Base-by-base conservation (phyloP, 92 coral and sea anemone species). In the Zoanthus gigantus region DNA sequence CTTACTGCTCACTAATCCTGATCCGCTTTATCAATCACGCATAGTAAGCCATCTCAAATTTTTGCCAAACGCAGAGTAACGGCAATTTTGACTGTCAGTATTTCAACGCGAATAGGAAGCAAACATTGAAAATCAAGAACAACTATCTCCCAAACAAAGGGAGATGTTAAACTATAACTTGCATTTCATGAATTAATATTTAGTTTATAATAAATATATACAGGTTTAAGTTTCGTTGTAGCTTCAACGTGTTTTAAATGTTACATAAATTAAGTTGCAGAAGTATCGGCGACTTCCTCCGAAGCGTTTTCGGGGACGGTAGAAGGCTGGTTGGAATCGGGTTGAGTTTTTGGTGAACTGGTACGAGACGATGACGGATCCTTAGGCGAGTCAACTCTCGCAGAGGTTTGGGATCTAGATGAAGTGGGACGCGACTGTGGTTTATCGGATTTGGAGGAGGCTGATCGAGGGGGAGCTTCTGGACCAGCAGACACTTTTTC, bases 321-420 rank as follows among this genome's bases (percentile, higher is more conserved):
- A 74, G 93, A 87, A 56, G 98, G 92, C 79, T 85, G 92, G 76
- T 91, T 90, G 63, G 96, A 93, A 47, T 89, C 93, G 65, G 98
- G 92, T 42, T 96, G 98, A 89, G 98, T 89, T 83, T 91, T 94
- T 1, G 94, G 89, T 78, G 91, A 86, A 47, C 90, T 84, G 18
- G 94, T 10, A 28, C 89, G 86, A 46, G 93, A 83, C 14, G 94
- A 87, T 17, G 94, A 86, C 42, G 83, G 75, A 29, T 89, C 75
- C 81, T 80, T 90, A 2, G 92, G 83, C 15, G 97, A 94, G 13
- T 89, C 90, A 66, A 90, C 86, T 61, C 95, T 87, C 58, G 97
- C 72, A 34, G 96, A 89, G 46, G 80, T 61, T 73, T 82, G 91
- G 9, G 93, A 86, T 46, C 88, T 91, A 23, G 83, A 77, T 42